Evolutionary conservation across 2,113 vertebrate genomes (phyloP).

Genomic region (Coptodon bakossiorum): DNA sequence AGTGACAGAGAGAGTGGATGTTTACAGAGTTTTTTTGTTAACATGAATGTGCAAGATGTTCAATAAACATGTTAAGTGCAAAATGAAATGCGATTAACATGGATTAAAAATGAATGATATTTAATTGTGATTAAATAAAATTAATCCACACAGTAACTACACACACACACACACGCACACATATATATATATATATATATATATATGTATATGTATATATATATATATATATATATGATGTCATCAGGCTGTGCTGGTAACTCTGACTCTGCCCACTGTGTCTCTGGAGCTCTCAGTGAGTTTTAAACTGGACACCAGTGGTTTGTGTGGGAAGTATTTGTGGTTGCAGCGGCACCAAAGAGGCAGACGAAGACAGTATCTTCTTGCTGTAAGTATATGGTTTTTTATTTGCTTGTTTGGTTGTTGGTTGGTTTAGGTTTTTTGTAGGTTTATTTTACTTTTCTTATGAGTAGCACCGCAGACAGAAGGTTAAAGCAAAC

Average conservation of each 20-base stretch:
- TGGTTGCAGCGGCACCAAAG: not conserved
- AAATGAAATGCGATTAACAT: too few relatives aligned
- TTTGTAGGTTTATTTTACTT: not conserved
- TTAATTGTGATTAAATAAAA: too few relatives aligned
- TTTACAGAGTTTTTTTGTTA: too few relatives aligned
- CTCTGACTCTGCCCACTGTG: not conserved
- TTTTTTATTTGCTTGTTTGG: not conserved
- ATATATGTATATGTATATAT: fast-evolving
- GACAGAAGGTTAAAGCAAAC: not conserved
- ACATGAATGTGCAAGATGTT: too few relatives aligned
- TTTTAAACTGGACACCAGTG: not conserved
- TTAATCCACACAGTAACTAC: too few relatives aligned
- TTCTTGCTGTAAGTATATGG: not conserved
- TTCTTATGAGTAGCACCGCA: not conserved
- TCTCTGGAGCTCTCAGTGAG: not conserved
- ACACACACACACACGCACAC: too few relatives aligned
- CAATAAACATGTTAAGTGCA: too few relatives aligned
- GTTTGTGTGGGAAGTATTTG: not conserved
- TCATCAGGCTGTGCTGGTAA: not conserved
- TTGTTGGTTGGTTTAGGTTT: not conserved
- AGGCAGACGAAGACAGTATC: fast-evolving
- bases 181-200: too few relatives aligned
- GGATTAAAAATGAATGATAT: too few relatives aligned
- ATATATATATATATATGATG: not conserved
- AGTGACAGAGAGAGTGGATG: too few relatives aligned